Evolutionary conservation across 53 echinoderm and acorn worm species (phyloP).

Genomic region (Crossaster papposus): DNA sequence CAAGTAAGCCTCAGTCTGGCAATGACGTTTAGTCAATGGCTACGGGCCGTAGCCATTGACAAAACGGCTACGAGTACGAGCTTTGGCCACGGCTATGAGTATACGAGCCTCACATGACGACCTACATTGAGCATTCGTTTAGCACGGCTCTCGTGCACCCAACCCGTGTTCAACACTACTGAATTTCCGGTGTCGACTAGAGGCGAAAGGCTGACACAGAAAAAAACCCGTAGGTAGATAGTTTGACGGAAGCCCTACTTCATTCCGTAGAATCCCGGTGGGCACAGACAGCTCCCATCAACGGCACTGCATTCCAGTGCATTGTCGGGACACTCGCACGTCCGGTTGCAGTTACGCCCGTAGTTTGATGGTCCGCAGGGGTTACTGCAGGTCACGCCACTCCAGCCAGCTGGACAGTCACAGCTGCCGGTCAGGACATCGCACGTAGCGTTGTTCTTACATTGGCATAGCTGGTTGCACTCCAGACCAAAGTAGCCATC

Average conservation of each 20-base stretch:
- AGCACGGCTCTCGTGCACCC: no score
- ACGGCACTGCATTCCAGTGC: not conserved
- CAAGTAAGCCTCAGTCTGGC: no score
- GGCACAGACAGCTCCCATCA: conserved; percentile 24
- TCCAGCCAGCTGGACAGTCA: conserved; percentile 43
- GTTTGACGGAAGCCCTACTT: conserved; percentile 1
- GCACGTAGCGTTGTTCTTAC: conserved; percentile 23
- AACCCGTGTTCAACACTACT: no score
- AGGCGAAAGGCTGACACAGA: not conserved
- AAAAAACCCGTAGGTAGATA: not conserved
- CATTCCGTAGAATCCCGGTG: conserved; percentile 7
- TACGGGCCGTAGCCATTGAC: no score
- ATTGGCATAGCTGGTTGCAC: conserved; percentile 36
- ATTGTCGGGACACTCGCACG: conserved; percentile 11
- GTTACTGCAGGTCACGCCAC: conserved; percentile 15
- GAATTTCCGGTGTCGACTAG: no score
- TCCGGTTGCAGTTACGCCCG: conserved; percentile 29
- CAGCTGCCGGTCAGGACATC: conserved; percentile 20
- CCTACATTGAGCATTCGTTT: no score
- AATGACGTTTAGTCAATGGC: no score
- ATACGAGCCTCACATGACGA: no score
- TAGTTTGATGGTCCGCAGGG: not conserved
- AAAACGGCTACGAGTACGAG: no score
- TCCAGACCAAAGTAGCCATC: not conserved
- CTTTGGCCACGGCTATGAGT: no score